Percentiles rank a stretch among this genome's conserved stretches.
These are phyloP conservation scores for Talpa occidentalis DNA, from an alignment of 2,113 vertebrate species.

Conservation along the genomic window DNA sequence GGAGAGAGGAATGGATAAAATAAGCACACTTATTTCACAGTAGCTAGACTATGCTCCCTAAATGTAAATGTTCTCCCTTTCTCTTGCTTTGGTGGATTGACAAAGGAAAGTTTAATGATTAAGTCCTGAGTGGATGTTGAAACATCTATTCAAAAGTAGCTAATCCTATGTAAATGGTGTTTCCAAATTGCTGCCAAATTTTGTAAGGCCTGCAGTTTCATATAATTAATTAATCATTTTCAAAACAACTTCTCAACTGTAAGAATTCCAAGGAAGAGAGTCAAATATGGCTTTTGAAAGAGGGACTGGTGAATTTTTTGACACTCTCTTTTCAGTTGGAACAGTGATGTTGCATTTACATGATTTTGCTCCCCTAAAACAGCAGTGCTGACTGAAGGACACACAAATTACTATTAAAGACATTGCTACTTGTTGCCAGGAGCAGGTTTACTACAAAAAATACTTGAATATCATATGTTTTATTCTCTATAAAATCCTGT, in stretches of 20 bases:
- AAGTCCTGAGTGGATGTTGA: neutral
- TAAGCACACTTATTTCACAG: neutral
- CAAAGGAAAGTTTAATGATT: neutral
- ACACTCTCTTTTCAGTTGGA: neutral
- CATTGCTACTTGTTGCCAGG: neutral
- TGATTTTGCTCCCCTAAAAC: neutral
- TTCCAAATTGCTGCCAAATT: constrained; percentile 39
- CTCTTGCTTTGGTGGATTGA: neutral
- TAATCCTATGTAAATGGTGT: constrained; percentile 49
- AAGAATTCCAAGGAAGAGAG: constrained; percentile 4
- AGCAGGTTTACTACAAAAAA: constrained; percentile 2
- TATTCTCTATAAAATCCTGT: neutral
- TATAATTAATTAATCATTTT: constrained; percentile 49
- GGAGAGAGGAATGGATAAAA: neutral
- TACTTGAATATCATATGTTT: constrained; percentile 26
- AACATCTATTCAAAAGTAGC: constrained; percentile 50
- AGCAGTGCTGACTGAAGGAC: neutral
- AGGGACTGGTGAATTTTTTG: neutral
- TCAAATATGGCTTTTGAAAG: constrained; percentile 10
- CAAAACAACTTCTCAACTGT: constrained; percentile 48
- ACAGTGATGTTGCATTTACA: neutral
- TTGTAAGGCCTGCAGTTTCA: constrained; percentile 35
- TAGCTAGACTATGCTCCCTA: neutral
- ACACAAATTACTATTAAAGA: constrained; percentile 30
- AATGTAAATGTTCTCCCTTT: neutral